Evolutionary conservation across 2,113 vertebrate genomes (phyloP).

Genomic region (Proterorhinus semilunaris): DNA sequence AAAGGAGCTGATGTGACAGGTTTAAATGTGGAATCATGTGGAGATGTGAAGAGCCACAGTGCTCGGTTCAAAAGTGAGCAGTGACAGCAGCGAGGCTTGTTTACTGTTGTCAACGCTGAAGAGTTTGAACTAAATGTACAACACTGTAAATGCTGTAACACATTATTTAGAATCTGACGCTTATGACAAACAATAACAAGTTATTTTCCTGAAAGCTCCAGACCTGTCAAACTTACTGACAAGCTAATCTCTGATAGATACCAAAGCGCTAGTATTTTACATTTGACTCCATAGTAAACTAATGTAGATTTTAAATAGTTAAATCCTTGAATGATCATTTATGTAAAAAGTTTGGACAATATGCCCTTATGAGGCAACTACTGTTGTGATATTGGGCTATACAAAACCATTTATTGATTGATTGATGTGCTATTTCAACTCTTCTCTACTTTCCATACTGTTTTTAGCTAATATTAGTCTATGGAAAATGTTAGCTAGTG

Average conservation of each 20-base stretch:
- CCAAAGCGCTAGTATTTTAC: no score
- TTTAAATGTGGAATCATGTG: slow-evolving; percentile 58
- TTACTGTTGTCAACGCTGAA: not conserved
- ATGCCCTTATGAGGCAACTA: no score
- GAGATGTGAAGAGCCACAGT: slow-evolving; percentile 30
- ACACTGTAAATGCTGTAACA: not conserved
- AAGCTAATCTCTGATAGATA: not conserved
- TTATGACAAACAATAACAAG: not conserved
- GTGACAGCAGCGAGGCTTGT: not conserved
- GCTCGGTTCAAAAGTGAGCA: not conserved
- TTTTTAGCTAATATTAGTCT: no score
- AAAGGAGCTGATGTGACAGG: slow-evolving; percentile 30
- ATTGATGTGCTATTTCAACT: no score
- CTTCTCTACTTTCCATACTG: no score
- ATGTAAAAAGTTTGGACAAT: no score
- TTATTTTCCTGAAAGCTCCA: not conserved
- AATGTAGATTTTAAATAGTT: no score
- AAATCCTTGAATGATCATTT: no score
- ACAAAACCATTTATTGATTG: no score
- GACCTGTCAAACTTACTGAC: not conserved
- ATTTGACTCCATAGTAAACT: no score
- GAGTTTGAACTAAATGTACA: not conserved
- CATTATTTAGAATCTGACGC: not conserved
- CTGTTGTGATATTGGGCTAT: no score
- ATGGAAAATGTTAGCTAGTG: no score